Conservation (phyloP, 2,888 invertebrate genomes). For the Vesta saturnalis region DNA sequence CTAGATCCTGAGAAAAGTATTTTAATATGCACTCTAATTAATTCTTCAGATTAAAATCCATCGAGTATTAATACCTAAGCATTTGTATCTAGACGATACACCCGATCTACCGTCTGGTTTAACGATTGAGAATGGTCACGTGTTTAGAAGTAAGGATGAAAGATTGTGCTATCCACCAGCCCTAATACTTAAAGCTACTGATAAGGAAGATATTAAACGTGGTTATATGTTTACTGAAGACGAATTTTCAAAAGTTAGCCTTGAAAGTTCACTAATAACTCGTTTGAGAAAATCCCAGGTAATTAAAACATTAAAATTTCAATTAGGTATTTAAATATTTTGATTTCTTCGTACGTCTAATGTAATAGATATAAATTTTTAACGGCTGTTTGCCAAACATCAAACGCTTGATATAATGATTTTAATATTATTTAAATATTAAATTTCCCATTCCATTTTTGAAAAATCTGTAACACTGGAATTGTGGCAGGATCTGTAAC, state of each 20-base stretch:
- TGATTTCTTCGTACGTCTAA: too few relatives aligned
- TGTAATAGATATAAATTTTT: too few relatives aligned
- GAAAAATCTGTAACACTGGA: too few relatives aligned
- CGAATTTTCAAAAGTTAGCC: conserved; percentile 69
- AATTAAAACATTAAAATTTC: too few relatives aligned
- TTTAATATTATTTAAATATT: too few relatives aligned
- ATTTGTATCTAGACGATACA: conserved; percentile 59
- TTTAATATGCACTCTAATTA: too few relatives aligned
- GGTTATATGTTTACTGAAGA: conserved; percentile 69
- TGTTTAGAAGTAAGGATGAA: conserved; percentile 57
- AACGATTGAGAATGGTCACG: conserved; percentile 63
- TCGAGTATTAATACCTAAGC: conserved; percentile 57
- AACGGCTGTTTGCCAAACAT: too few relatives aligned
- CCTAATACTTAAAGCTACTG: conserved; percentile 53
- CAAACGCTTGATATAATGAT: too few relatives aligned
- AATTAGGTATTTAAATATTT: too few relatives aligned
- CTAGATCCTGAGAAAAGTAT: too few relatives aligned
- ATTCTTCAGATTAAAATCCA: conserved; percentile 58
- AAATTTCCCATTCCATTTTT: too few relatives aligned
- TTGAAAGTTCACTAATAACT: conserved; percentile 71
- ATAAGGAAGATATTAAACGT: conserved; percentile 62
- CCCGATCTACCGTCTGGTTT: conserved; percentile 59
- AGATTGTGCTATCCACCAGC: conserved; percentile 62
- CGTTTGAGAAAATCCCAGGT: conserved; percentile 69
- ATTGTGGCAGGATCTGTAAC: too few relatives aligned